phyloP scores from a whole-genome alignment of 1,140 invertebrate genomes.

The Ceratosolen fusciceps region DNA sequence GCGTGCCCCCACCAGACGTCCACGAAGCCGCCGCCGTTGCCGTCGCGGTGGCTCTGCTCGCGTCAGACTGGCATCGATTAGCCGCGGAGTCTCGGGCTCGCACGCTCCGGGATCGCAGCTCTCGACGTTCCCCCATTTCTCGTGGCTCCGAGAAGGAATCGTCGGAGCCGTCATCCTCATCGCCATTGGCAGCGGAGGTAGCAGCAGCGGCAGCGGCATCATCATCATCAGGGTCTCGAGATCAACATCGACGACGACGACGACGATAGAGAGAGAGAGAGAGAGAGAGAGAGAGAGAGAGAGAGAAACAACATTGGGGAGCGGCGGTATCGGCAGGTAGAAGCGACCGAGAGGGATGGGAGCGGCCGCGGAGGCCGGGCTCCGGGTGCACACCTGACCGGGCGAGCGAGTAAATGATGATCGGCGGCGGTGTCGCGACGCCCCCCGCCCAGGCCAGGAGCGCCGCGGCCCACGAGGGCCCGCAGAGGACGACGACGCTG shows the following conservation, averaged over 20 bases:
- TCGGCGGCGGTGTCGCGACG: slow-evolving; percentile 68
- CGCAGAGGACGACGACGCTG: slow-evolving; percentile 30
- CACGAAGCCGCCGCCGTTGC: background rate
- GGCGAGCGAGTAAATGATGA: slow-evolving; percentile 60
- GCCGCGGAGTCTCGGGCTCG: slow-evolving; percentile 32
- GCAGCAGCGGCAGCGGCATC: background rate
- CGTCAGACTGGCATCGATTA: slow-evolving; percentile 37
- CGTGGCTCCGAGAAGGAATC: background rate
- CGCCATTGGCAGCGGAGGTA: background rate
- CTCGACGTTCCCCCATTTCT: slow-evolving; percentile 20
- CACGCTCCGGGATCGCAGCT: slow-evolving; percentile 23
- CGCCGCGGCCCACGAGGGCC: slow-evolving; percentile 55
- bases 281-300: no score
- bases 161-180: slow-evolving; percentile 20
- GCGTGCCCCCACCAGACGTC: slow-evolving; percentile 13
- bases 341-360: no score
- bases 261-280: background rate
- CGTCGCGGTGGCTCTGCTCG: background rate
- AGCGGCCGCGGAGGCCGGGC: background rate
- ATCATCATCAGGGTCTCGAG: background rate
- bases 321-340: background rate
- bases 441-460: slow-evolving; percentile 67
- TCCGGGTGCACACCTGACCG: background rate
- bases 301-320: background rate
- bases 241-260: background rate